Base-by-base conservation (phyloP, 2,113 vertebrate genomes). In the Oenanthe oenanthe region DNA sequence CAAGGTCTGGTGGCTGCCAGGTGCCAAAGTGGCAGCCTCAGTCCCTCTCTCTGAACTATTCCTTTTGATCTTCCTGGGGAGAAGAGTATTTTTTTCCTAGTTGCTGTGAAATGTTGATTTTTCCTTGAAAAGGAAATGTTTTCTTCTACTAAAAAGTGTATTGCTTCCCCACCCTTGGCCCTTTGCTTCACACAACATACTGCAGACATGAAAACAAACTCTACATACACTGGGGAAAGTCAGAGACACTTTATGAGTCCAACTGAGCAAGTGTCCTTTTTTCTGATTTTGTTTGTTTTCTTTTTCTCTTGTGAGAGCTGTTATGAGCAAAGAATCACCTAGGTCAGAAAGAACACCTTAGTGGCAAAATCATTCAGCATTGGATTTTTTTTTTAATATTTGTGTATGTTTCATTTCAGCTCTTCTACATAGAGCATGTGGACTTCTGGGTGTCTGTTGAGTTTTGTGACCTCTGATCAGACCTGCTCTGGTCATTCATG, bases 241-340 rank as follows among this genome's bases (percentile, higher is more conserved):
- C 32, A 71, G 40, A 85, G 13, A 43, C 2, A 16, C 60, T 93
- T 92, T 50, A 54, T 60, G 24, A 84, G 15, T 17, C 38, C 45
- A 70, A 10, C 8, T 77, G 51, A 40, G 51, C 5, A 63, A 76
- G 3, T 0, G 1, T 1, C 0, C 20, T 36, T 70, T 71, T 57
- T 43, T 13, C 13, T 43, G 3, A 1, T 31, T 85, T 47, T 50
- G 4, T 34, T 61, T 9, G 8, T 15, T 34, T 31, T 16, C 4
- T 45, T 65, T 51, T 89, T 43, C 5, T 61, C 70, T 70, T 62
- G 7, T 2, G 4, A 71, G 16, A 67, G 20, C 16, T 86, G 6
- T 28, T 76, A 8, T 65, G 50, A 84, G 2, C 31, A 48, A 88
- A 88, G 48, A 68, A 79, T 16, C 4, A 10, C 24, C 17, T 31